Evolutionary conservation across 2,888 invertebrate species (phyloP).

Genomic region (Epirrhoe alternata): DNA sequence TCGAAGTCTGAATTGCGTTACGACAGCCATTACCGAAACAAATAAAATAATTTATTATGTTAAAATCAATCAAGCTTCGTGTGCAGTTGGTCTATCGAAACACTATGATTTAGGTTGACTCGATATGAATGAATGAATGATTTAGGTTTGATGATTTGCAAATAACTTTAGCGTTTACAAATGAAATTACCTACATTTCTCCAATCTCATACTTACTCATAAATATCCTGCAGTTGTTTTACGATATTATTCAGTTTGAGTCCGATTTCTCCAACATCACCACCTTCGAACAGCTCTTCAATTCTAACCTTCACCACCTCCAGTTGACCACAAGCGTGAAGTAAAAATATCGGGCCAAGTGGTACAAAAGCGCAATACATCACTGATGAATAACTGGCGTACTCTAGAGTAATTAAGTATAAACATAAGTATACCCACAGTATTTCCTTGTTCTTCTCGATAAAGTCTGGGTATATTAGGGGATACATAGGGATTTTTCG

Average conservation of each 20-base stretch:
- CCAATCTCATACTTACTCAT: conserved; percentile 43
- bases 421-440: conserved; percentile 39
- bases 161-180: too few species aligned
- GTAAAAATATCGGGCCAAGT: conserved; percentile 59
- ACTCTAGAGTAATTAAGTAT: conserved; percentile 35
- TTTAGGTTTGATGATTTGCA: too few species aligned
- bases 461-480: conserved; percentile 47
- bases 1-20: too few species aligned
- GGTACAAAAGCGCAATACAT: conserved; percentile 58
- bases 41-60: too few species aligned
- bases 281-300: conserved; percentile 47
- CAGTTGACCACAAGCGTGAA: conserved; percentile 63
- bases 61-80: too few species aligned
- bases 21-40: too few species aligned
- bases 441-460: conserved; percentile 50
- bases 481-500: conserved; percentile 49
- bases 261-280: conserved; percentile 38
- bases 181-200: too few species aligned
- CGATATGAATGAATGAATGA: too few species aligned
- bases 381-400: conserved; percentile 40
- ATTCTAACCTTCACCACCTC: conserved; percentile 53
- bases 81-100: too few species aligned
- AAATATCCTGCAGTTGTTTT: conserved; percentile 50
- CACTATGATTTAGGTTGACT: too few species aligned
- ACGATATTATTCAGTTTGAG: conserved; percentile 49